Evolutionary conservation across 1,140 invertebrate genomes (phyloP).

Genomic region (Solenopsis invicta): DNA sequence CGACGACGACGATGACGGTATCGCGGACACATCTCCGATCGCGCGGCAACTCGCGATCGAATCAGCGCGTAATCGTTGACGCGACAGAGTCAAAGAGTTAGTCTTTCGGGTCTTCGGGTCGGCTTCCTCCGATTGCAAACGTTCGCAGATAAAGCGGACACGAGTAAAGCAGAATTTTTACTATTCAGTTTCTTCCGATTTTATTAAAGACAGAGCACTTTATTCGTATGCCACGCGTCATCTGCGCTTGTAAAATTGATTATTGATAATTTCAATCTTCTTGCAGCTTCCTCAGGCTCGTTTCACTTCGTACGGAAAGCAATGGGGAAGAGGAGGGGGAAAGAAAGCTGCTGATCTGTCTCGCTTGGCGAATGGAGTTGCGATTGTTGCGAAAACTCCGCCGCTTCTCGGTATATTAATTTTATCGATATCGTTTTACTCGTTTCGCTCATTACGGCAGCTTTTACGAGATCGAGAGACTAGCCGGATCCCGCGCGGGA

Average conservation of each 20-base stretch:
- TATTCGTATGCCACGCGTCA: neutral
- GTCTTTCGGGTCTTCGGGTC: slow-evolving; percentile 15
- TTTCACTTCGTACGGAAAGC: neutral
- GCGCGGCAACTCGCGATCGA: neutral
- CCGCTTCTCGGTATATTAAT: slow-evolving; percentile 4
- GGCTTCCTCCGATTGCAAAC: slow-evolving; percentile 1
- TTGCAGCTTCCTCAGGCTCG: neutral
- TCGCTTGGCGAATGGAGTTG: neutral
- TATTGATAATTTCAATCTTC: neutral
- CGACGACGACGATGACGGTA: neutral
- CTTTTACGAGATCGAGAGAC: neutral
- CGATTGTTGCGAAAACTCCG: no score
- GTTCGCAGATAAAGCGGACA: slow-evolving; percentile 8
- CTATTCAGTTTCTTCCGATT: neutral
- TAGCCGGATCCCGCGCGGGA: neutral
- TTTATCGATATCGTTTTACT: slow-evolving; percentile 1
- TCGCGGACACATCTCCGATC: slow-evolving; percentile 14
- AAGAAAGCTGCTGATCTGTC: neutral
- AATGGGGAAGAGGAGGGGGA: neutral
- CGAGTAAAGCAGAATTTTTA: neutral
- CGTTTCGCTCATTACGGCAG: neutral
- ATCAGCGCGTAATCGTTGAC: slow-evolving; percentile 11
- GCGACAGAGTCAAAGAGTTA: slow-evolving; percentile 1
- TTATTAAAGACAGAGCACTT: neutral
- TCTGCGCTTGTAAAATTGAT: neutral